These are phyloP conservation scores for Lineus longissimus DNA, from an alignment of 1,140 invertebrate genomes.

Conservation along the genomic window DNA sequence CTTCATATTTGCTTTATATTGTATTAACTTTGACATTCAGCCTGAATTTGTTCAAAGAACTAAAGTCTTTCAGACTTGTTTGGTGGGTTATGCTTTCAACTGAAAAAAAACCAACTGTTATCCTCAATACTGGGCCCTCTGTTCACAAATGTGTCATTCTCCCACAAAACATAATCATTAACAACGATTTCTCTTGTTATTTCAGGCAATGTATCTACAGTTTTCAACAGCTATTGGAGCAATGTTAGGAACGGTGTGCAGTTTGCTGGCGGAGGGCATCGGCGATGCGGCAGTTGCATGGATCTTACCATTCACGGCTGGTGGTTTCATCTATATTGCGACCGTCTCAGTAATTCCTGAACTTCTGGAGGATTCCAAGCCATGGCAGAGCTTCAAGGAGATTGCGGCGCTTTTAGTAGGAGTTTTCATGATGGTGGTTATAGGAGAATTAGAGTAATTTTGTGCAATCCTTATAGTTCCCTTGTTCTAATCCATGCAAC, in stretches of 20 bases:
- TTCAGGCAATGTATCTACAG: constrained; percentile 84
- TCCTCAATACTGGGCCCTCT: too few species aligned
- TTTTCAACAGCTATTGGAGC: constrained; percentile 91
- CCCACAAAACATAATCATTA: too few species aligned
- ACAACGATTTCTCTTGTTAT: constrained; percentile 18
- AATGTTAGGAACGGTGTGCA: constrained; percentile 81
- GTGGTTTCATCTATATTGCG: constrained; percentile 97
- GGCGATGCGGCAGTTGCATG: constrained; percentile 71
- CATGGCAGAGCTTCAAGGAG: constrained; percentile 82
- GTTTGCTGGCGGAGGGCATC: constrained; percentile 69
- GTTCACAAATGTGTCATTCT: too few species aligned
- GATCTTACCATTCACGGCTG: constrained; percentile 93
- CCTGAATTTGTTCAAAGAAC: too few species aligned
- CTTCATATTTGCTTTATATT: too few species aligned
- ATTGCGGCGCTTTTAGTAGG: constrained; percentile 76
- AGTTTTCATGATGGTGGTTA: constrained; percentile 89
- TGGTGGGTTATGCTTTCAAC: too few species aligned
- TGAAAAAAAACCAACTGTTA: too few species aligned
- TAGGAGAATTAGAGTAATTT: constrained; percentile 75
- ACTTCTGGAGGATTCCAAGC: constrained; percentile 74
- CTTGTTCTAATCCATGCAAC: neutral
- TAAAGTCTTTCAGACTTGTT: too few species aligned
- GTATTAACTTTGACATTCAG: too few species aligned
- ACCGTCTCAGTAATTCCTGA: constrained; percentile 93
- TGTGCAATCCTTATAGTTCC: too few species aligned